Evolutionary conservation across 2,113 vertebrate genomes (phyloP), one percentile per base, ranked within the genome.

Genomic region (Drymodes brunneopygia): DNA sequence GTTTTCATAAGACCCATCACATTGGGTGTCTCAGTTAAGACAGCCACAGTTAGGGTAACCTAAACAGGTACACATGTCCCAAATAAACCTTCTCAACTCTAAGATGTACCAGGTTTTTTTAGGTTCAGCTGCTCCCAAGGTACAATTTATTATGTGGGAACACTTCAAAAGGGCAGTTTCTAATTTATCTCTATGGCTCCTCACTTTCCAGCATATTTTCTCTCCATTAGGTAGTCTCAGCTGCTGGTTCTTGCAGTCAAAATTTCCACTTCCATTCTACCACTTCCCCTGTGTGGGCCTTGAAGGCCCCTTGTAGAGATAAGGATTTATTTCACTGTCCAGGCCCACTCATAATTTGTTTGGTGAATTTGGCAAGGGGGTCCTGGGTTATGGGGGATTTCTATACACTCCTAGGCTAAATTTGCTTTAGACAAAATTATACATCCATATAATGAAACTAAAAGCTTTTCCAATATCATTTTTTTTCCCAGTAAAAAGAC

Each of bases 11-110:
- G 16, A 35, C 7, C 5, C 8, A 7, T 48, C 42, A 29, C 10
- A 24, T 14, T 0, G 2, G 29, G 22, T 0, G 1, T 38, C 65
- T 50, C 1, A 1, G 20, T 25, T 75, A 16, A 25, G 16, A 42
- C 9, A 48, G 42, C 12, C 2, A 2, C 42, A 35, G 15, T 8
- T 42, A 29, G 35, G 16, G 40, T 57, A 57, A 74, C 5, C 4
- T 24, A 16, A 57, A 11, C 11, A n/a, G n/a, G 6, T 20, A 28
- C 12, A 24, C 13, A 9, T 16, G 21, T 54, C 24, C 16, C 13
- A 57, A 10, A 66, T 31, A 57, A 50, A 35, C 17, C 16, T 42
- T 31, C 29, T 50, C 24, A 66, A 8, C 35, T 74, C 29, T 48
- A 29, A 57, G 35, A 48, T 42, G 9, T 25, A 25, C 7, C 11